Conservation (phyloP, 2,797 vertebrate genomes). For the Rhadinocentrus ornatus region DNA sequence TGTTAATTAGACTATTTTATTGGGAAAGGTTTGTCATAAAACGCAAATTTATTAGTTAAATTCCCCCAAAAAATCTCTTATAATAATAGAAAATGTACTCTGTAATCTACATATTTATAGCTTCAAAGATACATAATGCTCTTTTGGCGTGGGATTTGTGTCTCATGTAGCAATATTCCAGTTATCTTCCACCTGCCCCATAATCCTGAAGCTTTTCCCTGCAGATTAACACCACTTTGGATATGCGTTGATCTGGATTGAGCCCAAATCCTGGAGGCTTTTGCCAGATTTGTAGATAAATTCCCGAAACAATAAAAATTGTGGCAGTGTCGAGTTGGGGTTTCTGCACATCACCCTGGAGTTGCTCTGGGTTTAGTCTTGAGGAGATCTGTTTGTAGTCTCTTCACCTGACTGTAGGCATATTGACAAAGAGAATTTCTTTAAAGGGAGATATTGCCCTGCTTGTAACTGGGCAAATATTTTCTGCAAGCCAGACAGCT, state of each 20-base stretch:
- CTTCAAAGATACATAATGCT: not conserved
- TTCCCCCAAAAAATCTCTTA: no score
- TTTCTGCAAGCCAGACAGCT: conserved; percentile 72
- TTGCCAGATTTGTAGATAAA: conserved; percentile 37
- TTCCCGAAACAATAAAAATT: conserved; percentile 27
- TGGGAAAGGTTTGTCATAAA: not conserved
- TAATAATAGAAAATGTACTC: no score
- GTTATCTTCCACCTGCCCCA: not conserved
- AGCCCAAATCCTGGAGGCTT: conserved; percentile 13
- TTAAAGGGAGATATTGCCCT: conserved; percentile 59
- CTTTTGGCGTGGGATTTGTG: not conserved
- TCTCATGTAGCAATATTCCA: not conserved
- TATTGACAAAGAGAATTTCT: conserved; percentile 66
- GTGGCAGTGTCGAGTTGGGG: conserved; percentile 1
- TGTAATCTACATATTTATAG: no score
- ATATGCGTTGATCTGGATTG: conserved; percentile 8
- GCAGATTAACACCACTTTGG: conserved; percentile 21
- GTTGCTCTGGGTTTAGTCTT: conserved; percentile 33
- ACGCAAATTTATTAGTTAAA: no score
- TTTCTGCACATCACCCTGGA: conserved; percentile 22
- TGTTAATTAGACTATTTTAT: conserved; percentile 9
- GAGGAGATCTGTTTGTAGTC: conserved; percentile 43
- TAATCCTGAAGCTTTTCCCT: not conserved
- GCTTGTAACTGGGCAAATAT: conserved; percentile 74
- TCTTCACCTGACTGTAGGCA: conserved; percentile 57